Evolutionary conservation across 2,888 invertebrate species (phyloP).

Genomic region (Ornithoptera alexandrae): DNA sequence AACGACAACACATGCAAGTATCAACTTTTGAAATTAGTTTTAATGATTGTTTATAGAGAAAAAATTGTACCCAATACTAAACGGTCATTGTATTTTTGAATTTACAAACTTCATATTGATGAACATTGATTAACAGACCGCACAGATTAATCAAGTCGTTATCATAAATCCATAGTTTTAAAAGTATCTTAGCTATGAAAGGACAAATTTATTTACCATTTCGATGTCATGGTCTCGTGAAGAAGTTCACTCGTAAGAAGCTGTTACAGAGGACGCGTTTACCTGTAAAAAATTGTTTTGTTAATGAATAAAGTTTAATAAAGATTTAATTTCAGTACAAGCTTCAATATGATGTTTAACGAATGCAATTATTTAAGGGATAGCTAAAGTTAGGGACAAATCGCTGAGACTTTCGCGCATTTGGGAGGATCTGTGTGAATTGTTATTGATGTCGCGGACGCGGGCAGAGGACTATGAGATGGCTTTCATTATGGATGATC

Average conservation of each 20-base stretch:
- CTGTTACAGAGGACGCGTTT: not conserved
- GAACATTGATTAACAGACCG: no score
- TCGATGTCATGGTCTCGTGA: not conserved
- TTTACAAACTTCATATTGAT: no score
- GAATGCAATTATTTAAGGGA: constrained; percentile 19
- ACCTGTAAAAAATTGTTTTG: not conserved
- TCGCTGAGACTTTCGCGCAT: constrained; percentile 61
- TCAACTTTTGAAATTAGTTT: not conserved
- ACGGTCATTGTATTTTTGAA: not conserved
- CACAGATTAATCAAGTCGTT: no score
- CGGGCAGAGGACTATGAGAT: constrained; percentile 50
- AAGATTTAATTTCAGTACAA: not conserved
- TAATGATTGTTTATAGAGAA: not conserved
- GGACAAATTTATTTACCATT: not conserved
- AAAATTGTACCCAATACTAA: not conserved
- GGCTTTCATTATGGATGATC: constrained; percentile 68
- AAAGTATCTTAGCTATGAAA: not conserved
- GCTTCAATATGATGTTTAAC: not conserved
- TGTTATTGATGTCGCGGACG: constrained; percentile 63
- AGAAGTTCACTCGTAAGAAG: not conserved
- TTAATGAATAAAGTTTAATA: not conserved
- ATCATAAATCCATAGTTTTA: no score
- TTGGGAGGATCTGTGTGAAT: constrained; percentile 58
- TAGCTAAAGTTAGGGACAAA: constrained; percentile 63
- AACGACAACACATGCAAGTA: constrained; percentile 41